Base-by-base conservation (phyloP, 2,797 vertebrate species). In the Acanthurus leucopareius region DNA sequence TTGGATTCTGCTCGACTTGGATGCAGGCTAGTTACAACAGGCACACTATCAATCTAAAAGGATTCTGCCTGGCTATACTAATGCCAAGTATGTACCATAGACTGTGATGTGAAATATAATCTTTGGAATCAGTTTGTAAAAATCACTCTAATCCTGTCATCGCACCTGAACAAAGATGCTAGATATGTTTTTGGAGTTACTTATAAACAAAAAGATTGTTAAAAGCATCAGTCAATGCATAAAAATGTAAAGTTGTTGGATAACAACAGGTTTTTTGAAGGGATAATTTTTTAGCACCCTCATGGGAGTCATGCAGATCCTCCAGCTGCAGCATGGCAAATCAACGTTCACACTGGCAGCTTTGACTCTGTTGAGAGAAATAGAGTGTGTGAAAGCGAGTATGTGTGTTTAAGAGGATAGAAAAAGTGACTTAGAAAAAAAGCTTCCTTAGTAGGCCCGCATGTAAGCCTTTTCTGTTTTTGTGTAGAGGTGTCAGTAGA, bases 321-420 rank as follows among this genome's bases (percentile, higher is more conserved):
- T 66, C 49, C 86, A 89, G 90, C 90, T 83, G 84, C 69, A 64
- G 79, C 68, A 48, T 62, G 54, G 38, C 62, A 79, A 84, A 85
- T 88, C 85, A 83, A 73, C 84, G 75, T 87, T 83, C 68, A 78
- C 84, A 77, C 78, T 32, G n/a, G 53, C 77, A 47, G 82, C 71
- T 64, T 61, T 59, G 57, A 72, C 57, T 54, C 57, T 52, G 61
- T 75, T n/a, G 47, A 64, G 59, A 60, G 38, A 68, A 47, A 35
- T 49, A 58, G 40, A 77, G 71, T 57, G 64, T 80, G 53, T n/a
- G 20, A 61, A 62, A 15, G 54, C 62, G 35, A n/a, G 35, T 69
- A 17, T 58, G 69, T 80, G 69, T 66, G 56, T 40, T 63, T 16
- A 20, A 9, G 22, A 38, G 19, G 60, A 16, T 22, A 20, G 35